phyloP scores from a whole-genome alignment of 2,113 vertebrate genomes.

The Lophotis ruficrista region DNA sequence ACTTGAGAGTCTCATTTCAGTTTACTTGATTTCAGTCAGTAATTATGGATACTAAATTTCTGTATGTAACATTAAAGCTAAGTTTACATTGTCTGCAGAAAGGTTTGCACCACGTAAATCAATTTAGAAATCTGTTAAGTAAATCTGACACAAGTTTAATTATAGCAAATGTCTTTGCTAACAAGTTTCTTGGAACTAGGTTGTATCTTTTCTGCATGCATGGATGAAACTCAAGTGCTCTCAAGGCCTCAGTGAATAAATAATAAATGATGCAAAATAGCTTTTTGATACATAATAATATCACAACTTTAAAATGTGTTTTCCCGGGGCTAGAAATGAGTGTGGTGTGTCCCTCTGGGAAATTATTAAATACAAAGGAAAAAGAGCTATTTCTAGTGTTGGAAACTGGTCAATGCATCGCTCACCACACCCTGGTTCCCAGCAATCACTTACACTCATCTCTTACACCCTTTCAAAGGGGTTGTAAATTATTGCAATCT shows the following conservation, averaged over 20 bases:
- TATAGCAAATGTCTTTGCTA: conserved; percentile 39
- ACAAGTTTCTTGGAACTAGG: conserved; percentile 30
- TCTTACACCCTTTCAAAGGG: not conserved
- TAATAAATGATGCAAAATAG: conserved; percentile 64
- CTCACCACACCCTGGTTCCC: not conserved
- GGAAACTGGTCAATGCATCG: not conserved
- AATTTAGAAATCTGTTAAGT: conserved; percentile 49
- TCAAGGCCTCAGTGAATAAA: conserved; percentile 43
- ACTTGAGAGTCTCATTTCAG: not conserved
- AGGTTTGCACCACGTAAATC: conserved; percentile 41
- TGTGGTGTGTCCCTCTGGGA: conserved; percentile 21
- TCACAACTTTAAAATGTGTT: not conserved
- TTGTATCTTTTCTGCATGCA: not conserved
- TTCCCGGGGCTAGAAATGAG: not conserved
- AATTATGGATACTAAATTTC: not conserved
- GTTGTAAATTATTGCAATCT: not conserved
- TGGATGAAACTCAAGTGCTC: conserved; percentile 21
- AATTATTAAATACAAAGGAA: conserved; percentile 24
- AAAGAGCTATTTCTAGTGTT: not conserved
- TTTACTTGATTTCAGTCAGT: not conserved
- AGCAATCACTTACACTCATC: conserved; percentile 1
- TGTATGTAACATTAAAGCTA: not conserved
- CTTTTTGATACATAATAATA: conserved; percentile 58
- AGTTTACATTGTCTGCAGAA: conserved; percentile 16
- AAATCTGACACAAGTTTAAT: conserved; percentile 28